Evolutionary conservation across 2,113 vertebrate genomes (phyloP).

Genomic region (Petaurus breviceps): DNA sequence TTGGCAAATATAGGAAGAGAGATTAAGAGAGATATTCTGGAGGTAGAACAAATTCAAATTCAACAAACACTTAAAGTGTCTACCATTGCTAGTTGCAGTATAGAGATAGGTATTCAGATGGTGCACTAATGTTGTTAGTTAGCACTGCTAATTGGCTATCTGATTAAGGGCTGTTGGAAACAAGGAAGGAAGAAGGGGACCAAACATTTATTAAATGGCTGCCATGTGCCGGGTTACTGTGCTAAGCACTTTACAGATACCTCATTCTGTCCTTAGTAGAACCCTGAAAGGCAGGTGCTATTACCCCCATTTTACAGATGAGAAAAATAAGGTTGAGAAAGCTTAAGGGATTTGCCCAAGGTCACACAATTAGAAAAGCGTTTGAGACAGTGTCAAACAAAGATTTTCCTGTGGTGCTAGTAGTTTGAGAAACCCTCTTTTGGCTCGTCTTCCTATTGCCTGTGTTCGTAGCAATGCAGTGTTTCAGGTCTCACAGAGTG

Average conservation of each 20-base stretch:
- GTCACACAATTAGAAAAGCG: not conserved
- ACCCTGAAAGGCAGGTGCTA: not conserved
- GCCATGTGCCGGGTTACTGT: not conserved
- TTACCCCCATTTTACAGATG: not conserved
- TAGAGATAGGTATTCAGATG: not conserved
- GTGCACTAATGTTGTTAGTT: too few relatives aligned
- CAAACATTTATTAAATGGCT: not conserved
- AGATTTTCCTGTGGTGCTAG: not conserved
- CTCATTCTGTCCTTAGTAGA: not conserved
- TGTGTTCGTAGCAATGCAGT: not conserved
- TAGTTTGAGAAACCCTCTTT: not conserved
- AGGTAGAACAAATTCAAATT: not conserved
- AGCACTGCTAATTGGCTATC: not conserved
- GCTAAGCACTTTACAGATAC: not conserved
- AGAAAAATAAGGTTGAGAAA: not conserved
- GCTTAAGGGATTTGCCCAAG: not conserved
- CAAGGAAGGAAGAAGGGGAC: not conserved
- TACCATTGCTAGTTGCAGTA: not conserved
- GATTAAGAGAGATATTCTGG: not conserved
- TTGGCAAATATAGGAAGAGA: not conserved
- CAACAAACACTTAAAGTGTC: not conserved
- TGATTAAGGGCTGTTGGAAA: not conserved
- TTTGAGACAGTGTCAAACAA: not conserved
- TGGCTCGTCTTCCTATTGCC: not conserved
- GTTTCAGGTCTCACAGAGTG: slow-evolving; percentile 36